Conservation (phyloP, 2,888 invertebrate species). For the Schrankia costaestrigalis region DNA sequence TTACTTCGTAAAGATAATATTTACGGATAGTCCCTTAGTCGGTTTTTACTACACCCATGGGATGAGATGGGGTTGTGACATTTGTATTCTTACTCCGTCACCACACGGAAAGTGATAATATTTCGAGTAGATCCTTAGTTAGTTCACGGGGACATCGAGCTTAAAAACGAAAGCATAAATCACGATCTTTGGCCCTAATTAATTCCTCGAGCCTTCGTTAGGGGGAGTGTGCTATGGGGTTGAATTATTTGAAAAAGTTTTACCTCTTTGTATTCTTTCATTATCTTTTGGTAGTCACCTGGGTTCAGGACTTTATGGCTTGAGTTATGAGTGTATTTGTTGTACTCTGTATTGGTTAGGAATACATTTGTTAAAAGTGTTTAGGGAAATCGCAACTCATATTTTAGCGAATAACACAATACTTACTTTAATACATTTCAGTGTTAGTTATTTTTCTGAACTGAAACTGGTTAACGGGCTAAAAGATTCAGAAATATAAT, state of each 20-base stretch:
- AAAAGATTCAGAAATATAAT: too few relatives aligned
- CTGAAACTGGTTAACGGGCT: too few relatives aligned
- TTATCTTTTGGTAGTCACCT: slow-evolving; percentile 61
- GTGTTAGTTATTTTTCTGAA: too few relatives aligned
- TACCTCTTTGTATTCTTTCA: slow-evolving; percentile 50
- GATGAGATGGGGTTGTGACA: too few relatives aligned
- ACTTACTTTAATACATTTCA: too few relatives aligned
- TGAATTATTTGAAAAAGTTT: slow-evolving; percentile 70
- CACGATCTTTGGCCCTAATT: slow-evolving; percentile 79
- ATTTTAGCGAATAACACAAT: too few relatives aligned
- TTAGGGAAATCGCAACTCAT: too few relatives aligned
- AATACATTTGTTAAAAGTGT: too few relatives aligned
- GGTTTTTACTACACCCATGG: too few relatives aligned
- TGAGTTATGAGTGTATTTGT: slow-evolving; percentile 13
- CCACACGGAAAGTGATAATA: slow-evolving; percentile 26
- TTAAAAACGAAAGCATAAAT: slow-evolving; percentile 80
- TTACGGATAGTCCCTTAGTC: too few relatives aligned
- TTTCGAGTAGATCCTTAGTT: slow-evolving; percentile 32
- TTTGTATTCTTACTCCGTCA: slow-evolving; percentile 44
- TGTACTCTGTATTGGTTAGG: not conserved
- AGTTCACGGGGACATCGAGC: slow-evolving; percentile 57
- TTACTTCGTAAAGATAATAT: too few relatives aligned
- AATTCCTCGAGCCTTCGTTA: slow-evolving; percentile 73
- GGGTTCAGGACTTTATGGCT: slow-evolving; percentile 29
- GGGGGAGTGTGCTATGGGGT: slow-evolving; percentile 46